These are phyloP conservation scores for Ceratotherium simum DNA, from an alignment of 2,113 vertebrate genomes.

Conservation along the genomic window DNA sequence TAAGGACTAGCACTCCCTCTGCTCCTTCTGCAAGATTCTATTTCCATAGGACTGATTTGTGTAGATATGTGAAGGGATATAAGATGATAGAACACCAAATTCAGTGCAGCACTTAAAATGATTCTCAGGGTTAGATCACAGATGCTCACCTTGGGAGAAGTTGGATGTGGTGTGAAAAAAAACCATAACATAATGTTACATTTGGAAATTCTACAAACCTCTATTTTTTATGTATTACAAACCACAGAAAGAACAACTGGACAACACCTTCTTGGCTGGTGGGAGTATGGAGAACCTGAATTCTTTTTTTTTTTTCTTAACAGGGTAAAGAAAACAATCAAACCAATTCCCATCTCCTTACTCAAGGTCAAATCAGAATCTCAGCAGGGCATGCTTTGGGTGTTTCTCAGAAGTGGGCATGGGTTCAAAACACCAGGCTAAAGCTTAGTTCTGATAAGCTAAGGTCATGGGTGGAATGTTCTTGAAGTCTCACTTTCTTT, in stretches of 20 bases:
- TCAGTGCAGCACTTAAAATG: not conserved
- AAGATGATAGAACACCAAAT: not conserved
- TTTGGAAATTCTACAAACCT: not conserved
- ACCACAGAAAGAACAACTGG: not conserved
- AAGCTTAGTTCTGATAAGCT: not conserved
- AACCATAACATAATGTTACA: not conserved
- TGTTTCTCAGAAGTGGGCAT: not conserved
- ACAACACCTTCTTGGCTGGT: not conserved
- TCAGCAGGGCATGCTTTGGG: not conserved
- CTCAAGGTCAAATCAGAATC: not conserved
- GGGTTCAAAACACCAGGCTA: not conserved
- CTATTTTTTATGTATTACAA: not conserved
- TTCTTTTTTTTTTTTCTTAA: not conserved
- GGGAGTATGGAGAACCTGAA: not conserved
- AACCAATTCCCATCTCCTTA: not conserved
- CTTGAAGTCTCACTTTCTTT: slow-evolving; percentile 26
- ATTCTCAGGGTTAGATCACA: not conserved
- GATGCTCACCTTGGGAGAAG: not conserved
- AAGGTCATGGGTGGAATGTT: not conserved
- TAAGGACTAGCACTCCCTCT: not conserved
- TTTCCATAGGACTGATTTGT: not conserved
- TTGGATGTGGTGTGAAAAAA: not conserved
- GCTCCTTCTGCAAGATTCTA: not conserved
- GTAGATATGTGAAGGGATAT: not conserved
- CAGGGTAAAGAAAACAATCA: not conserved